phyloP scores from a whole-genome alignment of 2,888 invertebrate species.

The Protula sp. region DNA sequence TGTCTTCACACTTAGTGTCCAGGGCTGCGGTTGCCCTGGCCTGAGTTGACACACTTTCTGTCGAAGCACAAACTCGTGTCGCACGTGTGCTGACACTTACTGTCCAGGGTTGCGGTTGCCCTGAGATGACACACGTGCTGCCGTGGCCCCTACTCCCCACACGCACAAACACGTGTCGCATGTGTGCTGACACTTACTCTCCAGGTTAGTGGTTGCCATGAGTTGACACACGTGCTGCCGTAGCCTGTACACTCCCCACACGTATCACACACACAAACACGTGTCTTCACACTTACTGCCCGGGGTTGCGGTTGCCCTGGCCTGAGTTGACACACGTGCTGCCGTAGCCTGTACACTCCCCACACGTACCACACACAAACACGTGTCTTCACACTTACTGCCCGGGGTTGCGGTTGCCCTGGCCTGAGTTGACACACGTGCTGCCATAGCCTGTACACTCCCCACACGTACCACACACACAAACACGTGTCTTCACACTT shows the following conservation, averaged over 20 bases:
- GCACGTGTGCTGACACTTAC: no score
- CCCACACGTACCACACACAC: slow-evolving; percentile 82
- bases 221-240: slow-evolving; percentile 59
- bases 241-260: slow-evolving; percentile 92
- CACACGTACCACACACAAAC: slow-evolving; percentile 86
- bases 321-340: slow-evolving; percentile 57
- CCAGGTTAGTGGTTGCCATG: not conserved
- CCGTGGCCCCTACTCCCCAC: slow-evolving; percentile 91
- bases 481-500: no score
- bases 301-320: slow-evolving; percentile 43
- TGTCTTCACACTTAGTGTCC: slow-evolving; percentile 80
- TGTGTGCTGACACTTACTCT: no score
- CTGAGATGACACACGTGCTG: slow-evolving; percentile 50
- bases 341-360: slow-evolving; percentile 90
- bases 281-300: no score
- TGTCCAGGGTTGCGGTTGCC: not conserved
- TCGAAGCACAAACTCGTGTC: slow-evolving; percentile 91
- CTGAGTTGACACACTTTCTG: slow-evolving; percentile 68
- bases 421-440: slow-evolving; percentile 3
- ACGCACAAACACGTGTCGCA: no score
- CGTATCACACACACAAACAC: slow-evolving; percentile 81
- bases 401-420: not conserved
- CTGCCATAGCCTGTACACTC: slow-evolving; percentile 91
- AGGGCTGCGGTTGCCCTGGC: slow-evolving; percentile 73
- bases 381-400: no score